Conservation (phyloP, 2,113 vertebrate species). For the Cololabis saira region DNA sequence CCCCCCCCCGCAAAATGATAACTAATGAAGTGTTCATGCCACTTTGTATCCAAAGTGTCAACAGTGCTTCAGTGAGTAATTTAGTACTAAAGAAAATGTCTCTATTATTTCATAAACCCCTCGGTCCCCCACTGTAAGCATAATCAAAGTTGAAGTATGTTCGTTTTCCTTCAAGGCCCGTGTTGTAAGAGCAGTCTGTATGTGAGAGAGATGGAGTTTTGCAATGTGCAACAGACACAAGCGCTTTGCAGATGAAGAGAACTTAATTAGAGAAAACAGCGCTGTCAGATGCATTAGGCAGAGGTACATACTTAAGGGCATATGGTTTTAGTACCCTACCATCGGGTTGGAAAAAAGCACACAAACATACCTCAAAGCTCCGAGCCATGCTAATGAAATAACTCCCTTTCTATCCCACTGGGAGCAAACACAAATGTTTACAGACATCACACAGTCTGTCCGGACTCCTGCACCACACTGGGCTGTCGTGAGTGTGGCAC, state of each 20-base stretch:
- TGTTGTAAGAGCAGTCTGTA: slow-evolving; percentile 47
- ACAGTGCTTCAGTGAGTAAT: slow-evolving; percentile 22
- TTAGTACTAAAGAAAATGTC: slow-evolving; percentile 21
- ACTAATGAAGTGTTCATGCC: not conserved
- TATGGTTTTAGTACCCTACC: slow-evolving; percentile 82
- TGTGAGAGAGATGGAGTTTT: slow-evolving; percentile 63
- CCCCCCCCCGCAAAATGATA: slow-evolving; percentile 11
- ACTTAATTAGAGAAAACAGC: slow-evolving; percentile 85
- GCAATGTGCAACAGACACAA: slow-evolving; percentile 76
- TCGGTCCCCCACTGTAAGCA: slow-evolving; percentile 29
- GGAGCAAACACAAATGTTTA: slow-evolving; percentile 80
- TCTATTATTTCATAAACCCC: slow-evolving; percentile 41
- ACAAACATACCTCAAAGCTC: slow-evolving; percentile 82
- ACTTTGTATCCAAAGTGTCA: slow-evolving; percentile 23
- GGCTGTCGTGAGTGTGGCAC: slow-evolving; percentile 47
- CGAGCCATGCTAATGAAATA: slow-evolving; percentile 82
- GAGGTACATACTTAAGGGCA: slow-evolving; percentile 84
- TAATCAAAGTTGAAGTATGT: slow-evolving; percentile 65
- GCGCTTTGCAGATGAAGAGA: slow-evolving; percentile 71
- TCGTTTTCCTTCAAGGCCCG: slow-evolving; percentile 70
- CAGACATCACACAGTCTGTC: slow-evolving; percentile 76
- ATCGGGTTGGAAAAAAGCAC: slow-evolving; percentile 76
- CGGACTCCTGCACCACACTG: slow-evolving; percentile 65
- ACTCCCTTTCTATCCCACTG: slow-evolving; percentile 73
- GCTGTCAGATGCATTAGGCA: slow-evolving; percentile 85